These are phyloP conservation scores for Chauna torquata DNA, from an alignment of 2,113 vertebrate genomes.

Conservation along the genomic window DNA sequence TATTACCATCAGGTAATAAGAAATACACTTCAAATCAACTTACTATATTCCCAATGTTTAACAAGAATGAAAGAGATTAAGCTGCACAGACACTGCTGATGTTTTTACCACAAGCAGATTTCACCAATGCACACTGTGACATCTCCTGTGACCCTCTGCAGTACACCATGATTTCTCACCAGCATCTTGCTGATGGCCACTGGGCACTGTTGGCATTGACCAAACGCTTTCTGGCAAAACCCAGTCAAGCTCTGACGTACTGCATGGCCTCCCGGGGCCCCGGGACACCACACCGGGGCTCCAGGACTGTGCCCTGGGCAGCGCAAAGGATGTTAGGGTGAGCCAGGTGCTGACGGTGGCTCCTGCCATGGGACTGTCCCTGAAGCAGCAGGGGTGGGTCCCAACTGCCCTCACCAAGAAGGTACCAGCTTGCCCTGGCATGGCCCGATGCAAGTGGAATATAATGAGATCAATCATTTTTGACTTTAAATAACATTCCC, in stretches of 20 bases:
- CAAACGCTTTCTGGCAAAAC: background rate
- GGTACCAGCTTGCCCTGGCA: background rate
- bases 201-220: background rate
- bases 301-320: background rate
- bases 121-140: background rate
- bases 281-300: no score
- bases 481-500: background rate
- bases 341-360: background rate
- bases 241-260: background rate
- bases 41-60: background rate
- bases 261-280: background rate
- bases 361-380: background rate
- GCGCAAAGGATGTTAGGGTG: background rate
- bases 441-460: background rate
- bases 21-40: background rate
- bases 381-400: background rate
- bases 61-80: background rate
- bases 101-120: background rate
- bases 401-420: background rate
- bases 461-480: rapidly evolving
- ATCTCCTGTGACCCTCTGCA: background rate
- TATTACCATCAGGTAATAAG: background rate
- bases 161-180: background rate
- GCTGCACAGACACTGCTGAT: background rate
- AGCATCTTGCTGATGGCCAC: background rate